Evolutionary conservation across 1,140 invertebrate genomes (phyloP).

Genomic region (Goniozus legneri): DNA sequence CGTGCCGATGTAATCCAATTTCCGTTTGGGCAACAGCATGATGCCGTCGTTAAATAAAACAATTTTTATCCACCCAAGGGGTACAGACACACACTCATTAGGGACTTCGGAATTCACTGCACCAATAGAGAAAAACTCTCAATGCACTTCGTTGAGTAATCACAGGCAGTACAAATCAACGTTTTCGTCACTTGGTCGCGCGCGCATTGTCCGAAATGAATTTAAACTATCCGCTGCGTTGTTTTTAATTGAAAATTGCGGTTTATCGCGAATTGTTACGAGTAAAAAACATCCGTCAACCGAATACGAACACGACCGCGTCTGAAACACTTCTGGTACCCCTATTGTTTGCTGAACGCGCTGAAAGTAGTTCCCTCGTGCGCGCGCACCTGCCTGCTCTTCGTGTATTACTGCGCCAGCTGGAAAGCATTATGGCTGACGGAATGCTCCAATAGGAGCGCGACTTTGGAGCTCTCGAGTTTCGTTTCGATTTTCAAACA

Average conservation of each 20-base stretch:
- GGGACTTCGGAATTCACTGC: constrained; percentile 33
- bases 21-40: constrained; percentile 41
- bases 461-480: constrained; percentile 5
- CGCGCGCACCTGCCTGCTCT: constrained; percentile 45
- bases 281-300: constrained; percentile 31
- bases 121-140: constrained; percentile 23
- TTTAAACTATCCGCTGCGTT: too few species aligned
- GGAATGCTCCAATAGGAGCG: constrained; percentile 21
- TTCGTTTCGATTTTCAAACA: too few species aligned
- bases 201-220: constrained; percentile 29
- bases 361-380: constrained; percentile 52
- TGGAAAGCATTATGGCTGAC: constrained; percentile 15
- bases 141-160: constrained; percentile 19
- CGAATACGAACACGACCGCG: constrained; percentile 48
- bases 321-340: constrained; percentile 51
- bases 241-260: too few species aligned
- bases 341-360: constrained; percentile 54
- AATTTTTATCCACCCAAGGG: constrained; percentile 38
- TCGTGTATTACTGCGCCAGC: constrained; percentile 29
- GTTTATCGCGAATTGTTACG: constrained; percentile 21
- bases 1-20: constrained; percentile 46
- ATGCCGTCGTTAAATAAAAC: constrained; percentile 36
- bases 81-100: constrained; percentile 44
- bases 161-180: too few species aligned
- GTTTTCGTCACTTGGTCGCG: constrained; percentile 39